Percentiles rank a stretch among this genome's conserved stretches.
These are phyloP conservation scores for Montipora foliosa DNA, from an alignment of 64 coral and sea anemone species.

Conservation along the genomic window DNA sequence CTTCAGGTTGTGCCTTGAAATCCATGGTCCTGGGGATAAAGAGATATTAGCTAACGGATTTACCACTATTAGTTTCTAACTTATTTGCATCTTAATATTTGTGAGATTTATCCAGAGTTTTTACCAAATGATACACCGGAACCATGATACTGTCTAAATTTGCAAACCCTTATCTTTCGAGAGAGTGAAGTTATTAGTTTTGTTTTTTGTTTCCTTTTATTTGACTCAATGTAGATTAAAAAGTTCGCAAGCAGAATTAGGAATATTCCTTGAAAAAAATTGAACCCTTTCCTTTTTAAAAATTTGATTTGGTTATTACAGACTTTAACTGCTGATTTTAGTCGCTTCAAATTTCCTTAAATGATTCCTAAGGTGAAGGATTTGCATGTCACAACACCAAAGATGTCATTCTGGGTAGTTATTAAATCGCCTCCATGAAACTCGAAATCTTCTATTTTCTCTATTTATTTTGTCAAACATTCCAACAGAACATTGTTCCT, in stretches of 20 bases:
- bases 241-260: no score
- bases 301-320: no score
- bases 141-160: neutral
- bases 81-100: neutral
- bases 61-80: neutral
- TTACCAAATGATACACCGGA: neutral
- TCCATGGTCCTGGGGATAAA: no score
- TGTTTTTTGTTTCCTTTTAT: no score
- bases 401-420: neutral
- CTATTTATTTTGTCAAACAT: slow-evolving; percentile 43
- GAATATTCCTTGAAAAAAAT: no score
- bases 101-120: slow-evolving; percentile 49
- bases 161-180: neutral
- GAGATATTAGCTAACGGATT: neutral
- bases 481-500: neutral
- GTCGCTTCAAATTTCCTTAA: neutral
- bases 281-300: no score
- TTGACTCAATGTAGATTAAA: no score
- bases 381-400: neutral
- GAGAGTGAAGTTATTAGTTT: no score
- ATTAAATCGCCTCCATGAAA: neutral
- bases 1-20: no score
- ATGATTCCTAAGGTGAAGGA: neutral
- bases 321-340: neutral
- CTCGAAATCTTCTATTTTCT: slow-evolving; percentile 5